These are phyloP conservation scores for Gnathonemus echidnorhynchus DNA, from an alignment of 2,113 vertebrate genomes.

Conservation along the genomic window DNA sequence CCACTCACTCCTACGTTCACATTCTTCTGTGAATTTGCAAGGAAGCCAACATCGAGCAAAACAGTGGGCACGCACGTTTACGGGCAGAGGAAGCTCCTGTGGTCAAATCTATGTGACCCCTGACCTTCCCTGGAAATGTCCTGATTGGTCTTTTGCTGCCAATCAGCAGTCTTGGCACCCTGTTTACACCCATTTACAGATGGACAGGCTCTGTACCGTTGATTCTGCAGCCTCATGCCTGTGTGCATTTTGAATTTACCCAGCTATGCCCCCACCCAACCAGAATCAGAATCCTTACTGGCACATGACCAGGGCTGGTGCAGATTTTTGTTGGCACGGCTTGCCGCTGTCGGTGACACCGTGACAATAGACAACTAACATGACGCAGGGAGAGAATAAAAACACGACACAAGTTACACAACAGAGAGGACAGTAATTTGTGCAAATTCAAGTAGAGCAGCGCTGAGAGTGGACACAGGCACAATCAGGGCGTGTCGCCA, in stretches of 20 bases:
- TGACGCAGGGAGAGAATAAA: background rate
- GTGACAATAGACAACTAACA: background rate
- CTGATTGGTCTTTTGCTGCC: background rate
- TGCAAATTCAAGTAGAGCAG: background rate
- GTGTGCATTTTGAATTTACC: background rate
- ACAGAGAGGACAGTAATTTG: background rate
- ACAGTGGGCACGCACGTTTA: background rate
- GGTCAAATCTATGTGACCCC: background rate
- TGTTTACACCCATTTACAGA: background rate
- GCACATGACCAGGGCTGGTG: background rate
- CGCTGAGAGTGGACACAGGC: background rate
- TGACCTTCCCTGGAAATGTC: background rate
- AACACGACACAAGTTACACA: background rate
- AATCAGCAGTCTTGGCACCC: background rate
- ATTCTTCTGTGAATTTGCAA: background rate
- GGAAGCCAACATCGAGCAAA: background rate
- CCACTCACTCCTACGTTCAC: background rate
- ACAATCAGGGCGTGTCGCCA: background rate
- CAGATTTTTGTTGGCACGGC: background rate
- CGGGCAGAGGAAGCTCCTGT: background rate
- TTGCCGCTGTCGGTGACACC: background rate
- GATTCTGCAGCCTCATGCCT: background rate
- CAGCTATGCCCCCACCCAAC: background rate
- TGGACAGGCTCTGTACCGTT: background rate
- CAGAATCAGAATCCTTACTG: background rate